Evolutionary conservation across 2,797 vertebrate genomes (phyloP), one percentile per base, ranked within the genome.

Genomic region (Rhabdomys pumilio): DNA sequence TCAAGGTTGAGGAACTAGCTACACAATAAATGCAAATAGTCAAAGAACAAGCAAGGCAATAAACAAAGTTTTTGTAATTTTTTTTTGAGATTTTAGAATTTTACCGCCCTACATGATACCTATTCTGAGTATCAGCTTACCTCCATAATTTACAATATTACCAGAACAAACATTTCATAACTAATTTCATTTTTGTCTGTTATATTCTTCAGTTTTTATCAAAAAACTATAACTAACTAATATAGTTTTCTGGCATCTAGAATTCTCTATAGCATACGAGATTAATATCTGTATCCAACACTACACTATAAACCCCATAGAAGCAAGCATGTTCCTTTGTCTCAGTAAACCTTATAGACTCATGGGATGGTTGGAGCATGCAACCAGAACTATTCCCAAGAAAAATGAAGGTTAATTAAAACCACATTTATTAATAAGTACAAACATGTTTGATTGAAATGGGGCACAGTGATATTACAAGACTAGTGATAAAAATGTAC

Each of bases 391-490:
- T 31, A 15, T 31, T 69, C 89, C 89, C 91, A n/a, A 38, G 65
- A n/a, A 50, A 82, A 83, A 72, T 59, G 13, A 29, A 55, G 2
- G 19, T 47, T 94, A 73, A 41, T 75, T 59, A 81, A 59, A 93
- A 59, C n/a, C 65, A 82, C 87, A 87, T 76, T 89, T 67, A 73
- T 41, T 59, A 75, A 29, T 84, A 91, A 79, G 82, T 83, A 3
- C 11, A 63, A 90, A 93, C 29, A 41, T 53, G 57, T 88, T 89
- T 96, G 63, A 72, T 59, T 92, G 63, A 92, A 72, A 82, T 87
- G 38, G 3, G 86, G 3, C 8, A 57, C 20, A 41, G 9, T 22
- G 75, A 79, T 92, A 93, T 63, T 84, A 55, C 15, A 38, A 63
- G 80, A 55, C 20, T 47, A 63, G 80, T 8, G 38, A 69, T 83